phyloP scores from a whole-genome alignment of 2,113 vertebrate species.

The Oncorhynchus clarkii region DNA sequence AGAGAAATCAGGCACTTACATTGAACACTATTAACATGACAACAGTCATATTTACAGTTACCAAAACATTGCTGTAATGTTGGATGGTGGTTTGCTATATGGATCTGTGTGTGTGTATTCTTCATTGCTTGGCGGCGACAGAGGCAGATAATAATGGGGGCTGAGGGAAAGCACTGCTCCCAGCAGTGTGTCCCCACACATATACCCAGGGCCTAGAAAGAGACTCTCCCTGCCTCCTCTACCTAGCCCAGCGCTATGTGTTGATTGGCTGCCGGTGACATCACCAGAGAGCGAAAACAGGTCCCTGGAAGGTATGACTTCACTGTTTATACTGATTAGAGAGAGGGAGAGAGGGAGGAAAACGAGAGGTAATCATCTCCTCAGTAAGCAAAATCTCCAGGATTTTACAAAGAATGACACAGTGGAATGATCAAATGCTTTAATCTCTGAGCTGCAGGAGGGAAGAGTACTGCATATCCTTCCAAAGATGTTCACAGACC shows the following conservation, averaged over 20 bases:
- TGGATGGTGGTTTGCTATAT: slow-evolving; percentile 8
- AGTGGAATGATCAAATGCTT: slow-evolving; percentile 37
- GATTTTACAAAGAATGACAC: not conserved
- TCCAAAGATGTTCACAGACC: not conserved
- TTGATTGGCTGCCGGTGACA: slow-evolving; percentile 81
- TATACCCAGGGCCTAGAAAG: slow-evolving; percentile 15
- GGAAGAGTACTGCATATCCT: not conserved
- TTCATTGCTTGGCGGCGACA: slow-evolving; percentile 39
- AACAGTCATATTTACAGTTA: too few relatives aligned
- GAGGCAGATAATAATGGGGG: slow-evolving; percentile 54
- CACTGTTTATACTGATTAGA: slow-evolving; percentile 66
- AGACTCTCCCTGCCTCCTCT: slow-evolving; percentile 18
- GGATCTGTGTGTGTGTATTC: slow-evolving; percentile 14
- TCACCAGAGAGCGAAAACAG: slow-evolving; percentile 72
- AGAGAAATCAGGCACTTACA: slow-evolving; percentile 16
- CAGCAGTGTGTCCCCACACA: not conserved
- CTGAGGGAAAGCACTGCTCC: slow-evolving; percentile 31
- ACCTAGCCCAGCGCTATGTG: slow-evolving; percentile 52
- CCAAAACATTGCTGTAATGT: not conserved
- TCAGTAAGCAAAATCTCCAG: not conserved
- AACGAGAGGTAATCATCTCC: slow-evolving; percentile 49
- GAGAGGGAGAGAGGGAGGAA: slow-evolving; percentile 48
- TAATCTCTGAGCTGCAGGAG: slow-evolving; percentile 40
- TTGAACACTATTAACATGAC: not conserved
- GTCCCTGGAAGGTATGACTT: slow-evolving; percentile 76